Evolutionary conservation across 2,113 vertebrate genomes (phyloP), one percentile per base, ranked within the genome.

Genomic region (Tringa solitaria): DNA sequence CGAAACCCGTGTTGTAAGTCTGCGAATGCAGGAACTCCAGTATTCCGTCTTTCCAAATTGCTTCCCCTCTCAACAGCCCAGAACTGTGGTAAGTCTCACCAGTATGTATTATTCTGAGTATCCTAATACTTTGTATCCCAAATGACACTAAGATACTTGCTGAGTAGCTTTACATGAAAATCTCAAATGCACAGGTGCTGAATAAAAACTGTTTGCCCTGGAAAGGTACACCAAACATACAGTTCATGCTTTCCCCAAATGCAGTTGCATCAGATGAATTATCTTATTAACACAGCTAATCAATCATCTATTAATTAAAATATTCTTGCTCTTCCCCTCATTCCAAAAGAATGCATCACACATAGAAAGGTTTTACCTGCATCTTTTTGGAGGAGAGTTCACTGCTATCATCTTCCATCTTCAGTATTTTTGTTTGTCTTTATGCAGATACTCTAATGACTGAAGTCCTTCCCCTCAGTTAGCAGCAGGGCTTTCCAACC

Each of bases 281-380:
- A 2, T 73, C 26, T 77, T 43, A 74, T 11, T 60, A 79, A 59
- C 50, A 86, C 17, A 63, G 21, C 60, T 94, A 43, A 67, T 85
- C 48, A 53, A 12, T 87, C 35, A 56, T 19, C 45, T 81, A 10
- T n/a, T 22, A 27, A 16, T 39, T 48, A 79, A 80, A 82, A 90
- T 78, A 76, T 24, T 37, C 50, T 54, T 57, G 32, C 35, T 79
- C 19, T 46, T 83, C 20, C 54, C n/a, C 48, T 75, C 56, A 48
- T 84, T 86, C 59, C 86, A 65, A 76, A 74, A 56, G 22, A 94
- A 64, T 63, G 41, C n/a, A 87, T 78, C 22, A 41, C 32, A 30
- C 27, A 81, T 4, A 93, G 59, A 91, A 91, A 91, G 20, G 39
- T 16, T 80, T 96, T 97, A 96, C 95, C 96, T 96, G 77, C 33